Evolutionary conservation across 2,113 vertebrate species (phyloP).

Genomic region (Parotia lawesii): DNA sequence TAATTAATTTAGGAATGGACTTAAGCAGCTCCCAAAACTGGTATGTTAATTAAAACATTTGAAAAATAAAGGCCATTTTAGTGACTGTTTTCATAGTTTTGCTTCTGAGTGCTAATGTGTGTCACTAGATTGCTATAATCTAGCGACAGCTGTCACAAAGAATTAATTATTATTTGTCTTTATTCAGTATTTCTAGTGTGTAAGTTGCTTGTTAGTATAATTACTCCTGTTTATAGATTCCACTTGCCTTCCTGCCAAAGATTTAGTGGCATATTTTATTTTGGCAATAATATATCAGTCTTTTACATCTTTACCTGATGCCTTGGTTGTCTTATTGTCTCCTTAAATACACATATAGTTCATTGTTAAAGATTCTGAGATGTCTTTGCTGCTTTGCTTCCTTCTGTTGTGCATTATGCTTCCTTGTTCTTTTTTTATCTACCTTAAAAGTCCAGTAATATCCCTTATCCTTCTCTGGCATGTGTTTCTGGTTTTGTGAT

Average conservation of each 20-base stretch:
- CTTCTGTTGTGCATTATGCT: constrained; percentile 25
- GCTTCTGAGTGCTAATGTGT: background rate
- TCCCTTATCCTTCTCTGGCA: constrained; percentile 27
- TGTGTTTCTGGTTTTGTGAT: constrained; percentile 9
- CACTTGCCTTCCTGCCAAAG: constrained; percentile 1
- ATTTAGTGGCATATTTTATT: background rate
- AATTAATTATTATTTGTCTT: constrained; percentile 51
- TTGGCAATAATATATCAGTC: background rate
- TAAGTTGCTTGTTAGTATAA: constrained; percentile 26
- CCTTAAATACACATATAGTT: background rate
- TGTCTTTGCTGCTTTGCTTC: constrained; percentile 35
- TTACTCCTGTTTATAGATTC: constrained; percentile 8
- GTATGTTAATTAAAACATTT: constrained; percentile 16
- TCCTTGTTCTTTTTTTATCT: constrained; percentile 54
- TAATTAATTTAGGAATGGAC: constrained; percentile 5
- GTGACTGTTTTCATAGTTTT: background rate
- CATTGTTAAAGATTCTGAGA: background rate
- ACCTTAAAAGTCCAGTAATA: constrained; percentile 2
- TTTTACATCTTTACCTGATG: background rate
- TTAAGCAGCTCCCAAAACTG: background rate
- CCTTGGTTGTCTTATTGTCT: background rate
- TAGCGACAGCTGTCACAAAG: constrained; percentile 14
- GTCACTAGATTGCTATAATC: constrained; percentile 12
- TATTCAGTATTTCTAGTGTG: background rate
- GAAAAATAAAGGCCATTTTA: constrained; percentile 12